These are phyloP conservation scores for Eupelmus urozonus DNA, from an alignment of 2,888 invertebrate genomes.

Conservation along the genomic window DNA sequence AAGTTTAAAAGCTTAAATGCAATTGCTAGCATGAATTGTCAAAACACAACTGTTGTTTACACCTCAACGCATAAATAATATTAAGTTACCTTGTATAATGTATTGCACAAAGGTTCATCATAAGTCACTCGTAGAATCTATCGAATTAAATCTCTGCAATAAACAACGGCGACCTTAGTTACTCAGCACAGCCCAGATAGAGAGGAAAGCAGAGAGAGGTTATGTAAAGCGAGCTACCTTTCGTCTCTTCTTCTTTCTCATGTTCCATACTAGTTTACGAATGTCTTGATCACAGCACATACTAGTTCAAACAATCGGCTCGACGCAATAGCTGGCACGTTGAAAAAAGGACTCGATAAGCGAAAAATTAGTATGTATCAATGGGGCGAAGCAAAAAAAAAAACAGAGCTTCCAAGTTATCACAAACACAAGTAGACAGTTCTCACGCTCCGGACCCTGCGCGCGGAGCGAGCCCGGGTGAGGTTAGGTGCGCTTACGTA, in stretches of 20 bases:
- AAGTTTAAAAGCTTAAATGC: neutral
- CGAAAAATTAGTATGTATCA: too few species aligned
- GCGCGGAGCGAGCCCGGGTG: neutral
- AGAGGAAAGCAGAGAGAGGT: slow-evolving; percentile 23
- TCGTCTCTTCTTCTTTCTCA: slow-evolving; percentile 49
- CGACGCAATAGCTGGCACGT: neutral
- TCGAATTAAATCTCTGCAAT: slow-evolving; percentile 13
- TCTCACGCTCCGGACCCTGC: slow-evolving; percentile 2
- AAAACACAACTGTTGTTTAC: neutral
- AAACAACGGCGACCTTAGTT: slow-evolving; percentile 8
- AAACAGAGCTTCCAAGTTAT: too few species aligned
- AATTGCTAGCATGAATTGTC: neutral
- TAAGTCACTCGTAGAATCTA: slow-evolving; percentile 11
- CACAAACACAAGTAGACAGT: neutral
- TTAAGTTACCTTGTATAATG: slow-evolving; percentile 44
- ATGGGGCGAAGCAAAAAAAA: too few species aligned
- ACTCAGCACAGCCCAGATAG: neutral
- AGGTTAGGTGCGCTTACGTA: neutral
- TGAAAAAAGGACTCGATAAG: neutral
- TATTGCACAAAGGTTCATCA: slow-evolving; percentile 19
- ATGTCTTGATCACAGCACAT: slow-evolving; percentile 47
- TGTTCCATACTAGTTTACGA: slow-evolving; percentile 36
- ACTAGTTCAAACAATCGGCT: slow-evolving; percentile 14
- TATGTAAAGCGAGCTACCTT: slow-evolving; percentile 48
- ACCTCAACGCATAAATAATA: neutral